These are phyloP conservation scores for Scortum barcoo DNA, from an alignment of 2,113 vertebrate species.

Conservation along the genomic window DNA sequence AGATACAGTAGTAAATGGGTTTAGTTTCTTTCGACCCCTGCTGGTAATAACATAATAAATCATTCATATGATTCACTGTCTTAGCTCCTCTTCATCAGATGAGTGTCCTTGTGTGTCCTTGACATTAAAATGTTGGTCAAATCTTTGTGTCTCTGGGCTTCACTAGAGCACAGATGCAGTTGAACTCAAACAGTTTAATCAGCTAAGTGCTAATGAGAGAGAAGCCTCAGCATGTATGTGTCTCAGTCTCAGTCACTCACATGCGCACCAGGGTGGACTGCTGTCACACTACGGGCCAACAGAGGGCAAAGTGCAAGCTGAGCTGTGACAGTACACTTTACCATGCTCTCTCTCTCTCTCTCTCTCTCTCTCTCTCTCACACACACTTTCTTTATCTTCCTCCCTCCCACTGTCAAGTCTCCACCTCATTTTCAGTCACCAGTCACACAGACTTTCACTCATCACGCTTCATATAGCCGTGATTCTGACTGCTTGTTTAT, in stretches of 20 bases:
- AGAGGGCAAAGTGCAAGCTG: conserved; percentile 78
- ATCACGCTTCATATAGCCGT: conserved; percentile 32
- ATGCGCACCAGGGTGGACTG: conserved; percentile 29
- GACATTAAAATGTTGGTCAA: neutral
- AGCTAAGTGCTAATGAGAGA: neutral
- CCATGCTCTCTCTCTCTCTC: conserved; percentile 44
- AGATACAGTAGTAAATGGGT: too few species aligned
- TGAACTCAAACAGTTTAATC: conserved; percentile 7
- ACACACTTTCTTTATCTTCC: conserved; percentile 39
- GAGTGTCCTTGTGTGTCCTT: neutral
- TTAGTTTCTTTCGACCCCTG: neutral
- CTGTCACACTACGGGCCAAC: conserved; percentile 61
- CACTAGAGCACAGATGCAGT: neutral
- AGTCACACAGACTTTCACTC: conserved; percentile 66
- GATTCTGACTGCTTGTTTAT: conserved; percentile 37
- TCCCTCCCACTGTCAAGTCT: conserved; percentile 69
- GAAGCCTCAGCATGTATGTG: neutral
- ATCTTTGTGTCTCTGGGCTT: neutral
- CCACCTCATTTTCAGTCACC: conserved; percentile 63
- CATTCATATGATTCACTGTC: neutral
- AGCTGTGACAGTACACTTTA: conserved; percentile 47
- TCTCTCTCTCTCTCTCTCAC: conserved; percentile 42
- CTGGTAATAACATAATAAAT: neutral
- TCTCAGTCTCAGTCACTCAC: conserved; percentile 8
- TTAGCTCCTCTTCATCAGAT: neutral